These are phyloP conservation scores for Gallinago jamesoni DNA, from an alignment of 2,113 vertebrate genomes.

Conservation along the genomic window DNA sequence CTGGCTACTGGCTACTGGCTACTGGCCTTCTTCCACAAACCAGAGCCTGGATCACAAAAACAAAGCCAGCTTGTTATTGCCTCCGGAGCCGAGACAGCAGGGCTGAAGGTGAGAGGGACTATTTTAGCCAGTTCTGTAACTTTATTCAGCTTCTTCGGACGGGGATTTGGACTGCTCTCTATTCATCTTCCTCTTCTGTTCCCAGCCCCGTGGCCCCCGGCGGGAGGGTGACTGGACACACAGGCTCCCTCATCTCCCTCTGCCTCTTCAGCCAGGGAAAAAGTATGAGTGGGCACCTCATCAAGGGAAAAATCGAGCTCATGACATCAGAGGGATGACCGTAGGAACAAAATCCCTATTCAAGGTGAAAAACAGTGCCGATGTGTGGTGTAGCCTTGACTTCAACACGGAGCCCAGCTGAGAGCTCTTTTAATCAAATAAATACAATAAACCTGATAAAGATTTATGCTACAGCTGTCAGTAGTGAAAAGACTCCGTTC, in stretches of 20 bases:
- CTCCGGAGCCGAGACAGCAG: neutral
- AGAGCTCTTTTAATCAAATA: neutral
- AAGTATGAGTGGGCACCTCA: neutral
- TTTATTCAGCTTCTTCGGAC: neutral
- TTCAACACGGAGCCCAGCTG: neutral
- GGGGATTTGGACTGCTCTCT: neutral
- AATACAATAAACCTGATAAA: conserved; percentile 16
- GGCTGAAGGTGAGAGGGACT: neutral
- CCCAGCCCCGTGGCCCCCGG: neutral
- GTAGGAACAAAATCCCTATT: conserved; percentile 13
- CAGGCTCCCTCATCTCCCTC: neutral
- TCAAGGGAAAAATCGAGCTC: neutral
- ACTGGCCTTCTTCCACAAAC: neutral
- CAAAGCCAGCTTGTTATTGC: conserved; percentile 17
- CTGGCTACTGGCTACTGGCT: neutral
- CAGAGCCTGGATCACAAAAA: neutral
- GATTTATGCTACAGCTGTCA: neutral
- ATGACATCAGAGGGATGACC: neutral
- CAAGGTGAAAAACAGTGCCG: conserved; percentile 1
- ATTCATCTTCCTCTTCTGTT: neutral
- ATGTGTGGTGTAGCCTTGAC: neutral
- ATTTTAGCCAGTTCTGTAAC: conserved; percentile 1
- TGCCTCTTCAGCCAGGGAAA: neutral
- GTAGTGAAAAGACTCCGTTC: neutral
- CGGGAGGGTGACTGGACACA: neutral